These are phyloP conservation scores for Drosophila robusta DNA, from an alignment of 2,888 invertebrate species.

Conservation along the genomic window DNA sequence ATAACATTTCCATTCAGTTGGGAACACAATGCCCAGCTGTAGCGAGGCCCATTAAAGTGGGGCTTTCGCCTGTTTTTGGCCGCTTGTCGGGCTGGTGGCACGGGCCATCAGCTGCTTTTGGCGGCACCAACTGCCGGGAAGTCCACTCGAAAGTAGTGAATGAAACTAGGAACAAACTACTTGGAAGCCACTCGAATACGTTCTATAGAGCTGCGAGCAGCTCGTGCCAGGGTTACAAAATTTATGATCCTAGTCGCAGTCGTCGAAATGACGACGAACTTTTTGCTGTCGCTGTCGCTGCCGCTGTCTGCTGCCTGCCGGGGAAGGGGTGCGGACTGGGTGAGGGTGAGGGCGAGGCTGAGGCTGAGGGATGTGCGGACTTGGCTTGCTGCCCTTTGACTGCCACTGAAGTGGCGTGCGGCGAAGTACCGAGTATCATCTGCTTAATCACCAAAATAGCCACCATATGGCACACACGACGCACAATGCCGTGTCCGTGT, in stretches of 20 bases:
- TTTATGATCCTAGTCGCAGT: conserved; percentile 72
- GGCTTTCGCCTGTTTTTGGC: conserved; percentile 33
- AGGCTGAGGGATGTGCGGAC: conserved; percentile 42
- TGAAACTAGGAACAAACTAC: conserved; percentile 30
- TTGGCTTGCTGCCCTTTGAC: conserved; percentile 65
- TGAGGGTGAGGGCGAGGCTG: conserved; percentile 17
- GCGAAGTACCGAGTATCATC: conserved; percentile 70
- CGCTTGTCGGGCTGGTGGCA: conserved; percentile 1
- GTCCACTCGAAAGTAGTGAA: conserved; percentile 31
- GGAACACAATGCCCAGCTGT: neutral
- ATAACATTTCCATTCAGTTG: neutral
- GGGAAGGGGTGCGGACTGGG: conserved; percentile 13
- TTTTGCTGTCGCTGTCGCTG: conserved; percentile 51
- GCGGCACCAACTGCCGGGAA: conserved; percentile 30
- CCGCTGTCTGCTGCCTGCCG: conserved; percentile 23
- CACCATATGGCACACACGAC: conserved; percentile 77
- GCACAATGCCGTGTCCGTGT: conserved; percentile 24
- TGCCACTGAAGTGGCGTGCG: conserved; percentile 50
- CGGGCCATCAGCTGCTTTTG: conserved; percentile 37
- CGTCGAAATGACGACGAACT: conserved; percentile 75
- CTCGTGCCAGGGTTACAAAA: conserved; percentile 62
- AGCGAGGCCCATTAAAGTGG: neutral
- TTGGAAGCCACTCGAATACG: conserved; percentile 17
- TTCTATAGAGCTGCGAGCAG: conserved; percentile 1
- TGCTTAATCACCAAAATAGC: conserved; percentile 82